Conservation (phyloP, 2,888 invertebrate genomes). For the Clitarchus hookeri region DNA sequence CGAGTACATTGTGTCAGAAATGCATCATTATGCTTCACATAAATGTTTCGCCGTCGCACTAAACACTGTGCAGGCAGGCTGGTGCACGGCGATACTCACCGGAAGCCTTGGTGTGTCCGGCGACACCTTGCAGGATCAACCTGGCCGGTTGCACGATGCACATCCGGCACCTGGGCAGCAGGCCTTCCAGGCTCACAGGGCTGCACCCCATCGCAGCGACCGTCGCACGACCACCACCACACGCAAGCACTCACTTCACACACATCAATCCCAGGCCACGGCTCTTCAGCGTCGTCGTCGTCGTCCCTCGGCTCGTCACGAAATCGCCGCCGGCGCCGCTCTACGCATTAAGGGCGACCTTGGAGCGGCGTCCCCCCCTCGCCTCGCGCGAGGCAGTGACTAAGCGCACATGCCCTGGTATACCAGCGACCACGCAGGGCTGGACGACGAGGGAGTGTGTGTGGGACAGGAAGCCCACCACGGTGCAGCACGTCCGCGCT, state of each 20-base stretch:
- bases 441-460: no score
- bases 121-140: conserved; percentile 9
- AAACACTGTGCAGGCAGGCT: no score
- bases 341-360: conserved; percentile 20
- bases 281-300: no score
- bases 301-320: neutral
- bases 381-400: neutral
- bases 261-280: no score
- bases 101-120: neutral
- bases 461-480: no score
- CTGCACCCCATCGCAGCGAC: conserved; percentile 18
- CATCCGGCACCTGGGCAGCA: conserved; percentile 17
- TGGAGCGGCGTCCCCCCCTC: neutral
- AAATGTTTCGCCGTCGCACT: no score
- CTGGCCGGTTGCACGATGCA: neutral
- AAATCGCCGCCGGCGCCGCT: neutral
- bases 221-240: neutral
- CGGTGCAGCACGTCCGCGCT: no score
- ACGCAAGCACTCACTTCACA: neutral
- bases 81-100: neutral
- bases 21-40: no score
- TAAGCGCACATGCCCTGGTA: neutral
- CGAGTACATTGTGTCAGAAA: no score
- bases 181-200: conserved; percentile 15
- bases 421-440: neutral